Conservation (phyloP, 2,797 vertebrate genomes). For the Melanotaenia maccullochi region DNA sequence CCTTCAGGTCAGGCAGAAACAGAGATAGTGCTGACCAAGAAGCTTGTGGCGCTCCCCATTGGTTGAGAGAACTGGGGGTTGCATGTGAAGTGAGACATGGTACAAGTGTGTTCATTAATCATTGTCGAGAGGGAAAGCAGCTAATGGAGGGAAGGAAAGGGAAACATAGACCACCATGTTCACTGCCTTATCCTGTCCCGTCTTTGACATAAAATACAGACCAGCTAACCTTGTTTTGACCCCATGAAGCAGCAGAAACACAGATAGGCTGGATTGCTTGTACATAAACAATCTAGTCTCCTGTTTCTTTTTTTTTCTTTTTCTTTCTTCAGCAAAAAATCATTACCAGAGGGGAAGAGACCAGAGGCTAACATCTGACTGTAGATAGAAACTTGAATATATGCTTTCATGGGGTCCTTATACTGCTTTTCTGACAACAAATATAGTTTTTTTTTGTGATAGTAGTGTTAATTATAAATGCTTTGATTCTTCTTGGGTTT, state of each 20-base stretch:
- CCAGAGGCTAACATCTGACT: not conserved
- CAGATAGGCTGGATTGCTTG: constrained; percentile 17
- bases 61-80: constrained; percentile 26
- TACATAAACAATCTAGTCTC: constrained; percentile 52
- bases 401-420: not conserved
- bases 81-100: constrained; percentile 52
- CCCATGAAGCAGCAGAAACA: constrained; percentile 44
- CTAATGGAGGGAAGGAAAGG: constrained; percentile 58
- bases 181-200: constrained; percentile 54
- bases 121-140: constrained; percentile 67
- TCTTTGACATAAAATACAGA: constrained; percentile 57
- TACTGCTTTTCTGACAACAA: not conserved
- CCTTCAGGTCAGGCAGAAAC: constrained; percentile 66
- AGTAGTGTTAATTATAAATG: not conserved
- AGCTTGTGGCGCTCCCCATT: constrained; percentile 46
- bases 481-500: not conserved
- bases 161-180: constrained; percentile 71
- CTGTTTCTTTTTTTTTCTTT: constrained; percentile 12
- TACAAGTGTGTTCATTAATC: constrained; percentile 74
- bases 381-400: not conserved
- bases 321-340: constrained; percentile 2
- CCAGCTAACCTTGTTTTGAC: constrained; percentile 60
- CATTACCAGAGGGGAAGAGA: not conserved
- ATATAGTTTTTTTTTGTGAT: not conserved
- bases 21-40: constrained; percentile 73